These are phyloP conservation scores for Pseudomyrmex dendroicus DNA, from an alignment of 1,140 invertebrate species.

Conservation along the genomic window DNA sequence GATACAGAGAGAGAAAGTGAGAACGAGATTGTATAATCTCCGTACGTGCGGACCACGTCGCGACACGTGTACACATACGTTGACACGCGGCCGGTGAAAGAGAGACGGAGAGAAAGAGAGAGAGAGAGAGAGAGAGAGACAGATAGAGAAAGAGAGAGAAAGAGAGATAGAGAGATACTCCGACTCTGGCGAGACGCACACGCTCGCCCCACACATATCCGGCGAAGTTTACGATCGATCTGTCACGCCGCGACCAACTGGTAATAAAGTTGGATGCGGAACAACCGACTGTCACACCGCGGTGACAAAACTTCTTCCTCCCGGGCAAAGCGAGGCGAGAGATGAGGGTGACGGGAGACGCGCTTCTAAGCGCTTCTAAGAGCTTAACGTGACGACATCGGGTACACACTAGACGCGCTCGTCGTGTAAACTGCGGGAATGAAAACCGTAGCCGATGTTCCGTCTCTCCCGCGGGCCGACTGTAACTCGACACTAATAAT, in stretches of 20 bases:
- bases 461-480: background rate
- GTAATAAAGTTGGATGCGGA: slow-evolving; percentile 73
- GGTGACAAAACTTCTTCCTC: slow-evolving; percentile 64
- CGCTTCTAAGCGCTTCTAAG: slow-evolving; percentile 63
- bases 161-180: background rate
- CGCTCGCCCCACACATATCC: slow-evolving; percentile 22
- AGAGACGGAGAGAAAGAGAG: slow-evolving; percentile 14
- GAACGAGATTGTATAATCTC: slow-evolving; percentile 59
- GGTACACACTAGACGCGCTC: slow-evolving; percentile 55
- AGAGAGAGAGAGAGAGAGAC: slow-evolving; percentile 6
- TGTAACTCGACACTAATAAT: slow-evolving; percentile 58
- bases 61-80: slow-evolving; percentile 27
- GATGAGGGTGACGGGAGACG: slow-evolving; percentile 15
- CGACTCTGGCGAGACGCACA: slow-evolving; percentile 14
- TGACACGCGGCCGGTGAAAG: slow-evolving; percentile 15
- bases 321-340: background rate
- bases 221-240: slow-evolving; percentile 72
- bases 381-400: slow-evolving; percentile 72
- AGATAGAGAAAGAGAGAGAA: slow-evolving; percentile 2
- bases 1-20: background rate
- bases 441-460: slow-evolving; percentile 38
- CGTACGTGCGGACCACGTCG: slow-evolving; percentile 20
- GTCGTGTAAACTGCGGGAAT: slow-evolving; percentile 63
- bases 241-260: slow-evolving; percentile 69
- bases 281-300: slow-evolving; percentile 71